Evolutionary conservation across 2,797 vertebrate species (phyloP), one percentile per base, ranked within the genome.

Genomic region (Champsocephalus esox): DNA sequence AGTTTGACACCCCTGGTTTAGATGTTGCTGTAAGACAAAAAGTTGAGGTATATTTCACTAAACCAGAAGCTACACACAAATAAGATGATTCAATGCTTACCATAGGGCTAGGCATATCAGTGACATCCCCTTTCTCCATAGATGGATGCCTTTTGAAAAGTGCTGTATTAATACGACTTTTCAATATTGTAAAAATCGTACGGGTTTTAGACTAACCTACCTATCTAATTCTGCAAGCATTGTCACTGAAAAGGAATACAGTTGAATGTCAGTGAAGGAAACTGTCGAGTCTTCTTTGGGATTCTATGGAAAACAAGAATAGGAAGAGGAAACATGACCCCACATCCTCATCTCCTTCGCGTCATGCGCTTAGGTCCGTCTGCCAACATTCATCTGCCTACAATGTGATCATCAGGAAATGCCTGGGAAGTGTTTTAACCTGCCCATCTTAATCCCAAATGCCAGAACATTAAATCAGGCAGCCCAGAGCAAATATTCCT

Each of bases 401-500:
- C 73, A 64, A 59, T 79, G 79, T 79, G 79, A 86, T 89, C 78
- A 69, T 77, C 69, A 82, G 89, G 87, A 92, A 89, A 91, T 86
- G 86, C 65, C 87, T 92, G 86, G 80, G 83, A 90, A 89, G 75
- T 92, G 89, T 91, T 92, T 89, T 87, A 90, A 92, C 90, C 79
- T 92, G 89, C 86, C 88, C 83, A 71, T 87, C 86, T 84, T 82
- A 86, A 90, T 91, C 87, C 90, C 81, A 80, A 87, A 86, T 83
- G 83, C 85, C 86, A 88, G 82, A 84, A 84, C 85, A 86, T 82
- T 88, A 91, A 90, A 90, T 87, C 81, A 89, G 70, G 65, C 84
- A 62, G 80, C 79, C 76, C 72, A 74, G 79, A 86, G 76, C 77
- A 89, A 90, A 91, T 87, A 86, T 84, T 83, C 81, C 75, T 82